Conservation (phyloP, 2,797 vertebrate species). For the Tinamus major region DNA sequence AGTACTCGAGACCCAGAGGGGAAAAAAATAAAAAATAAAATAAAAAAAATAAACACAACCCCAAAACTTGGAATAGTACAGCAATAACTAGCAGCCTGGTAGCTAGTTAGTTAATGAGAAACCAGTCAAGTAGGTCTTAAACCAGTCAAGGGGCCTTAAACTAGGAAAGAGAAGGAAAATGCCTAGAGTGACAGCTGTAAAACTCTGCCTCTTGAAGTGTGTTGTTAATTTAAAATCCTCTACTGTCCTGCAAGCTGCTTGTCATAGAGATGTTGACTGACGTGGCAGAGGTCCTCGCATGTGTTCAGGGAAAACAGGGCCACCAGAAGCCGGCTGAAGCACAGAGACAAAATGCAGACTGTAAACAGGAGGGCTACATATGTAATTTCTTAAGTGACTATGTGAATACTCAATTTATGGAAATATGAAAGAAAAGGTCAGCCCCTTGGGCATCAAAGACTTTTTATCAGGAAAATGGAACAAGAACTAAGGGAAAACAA, state of each 20-base stretch:
- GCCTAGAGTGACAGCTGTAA: background rate
- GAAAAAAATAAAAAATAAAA: no score
- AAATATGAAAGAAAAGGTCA: conserved; percentile 69
- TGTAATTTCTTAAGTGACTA: conserved; percentile 43
- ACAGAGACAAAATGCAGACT: background rate
- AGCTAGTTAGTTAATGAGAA: background rate
- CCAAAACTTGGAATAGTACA: background rate
- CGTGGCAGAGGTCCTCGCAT: background rate
- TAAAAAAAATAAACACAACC: no score
- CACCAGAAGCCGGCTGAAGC: background rate
- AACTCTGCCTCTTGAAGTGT: conserved; percentile 8
- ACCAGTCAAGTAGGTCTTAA: background rate
- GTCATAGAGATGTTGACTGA: background rate
- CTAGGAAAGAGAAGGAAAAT: background rate
- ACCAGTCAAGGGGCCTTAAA: conserved; percentile 4
- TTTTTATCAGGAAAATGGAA: conserved; percentile 74
- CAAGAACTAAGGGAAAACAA: conserved; percentile 72
- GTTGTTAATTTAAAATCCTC: conserved; percentile 37
- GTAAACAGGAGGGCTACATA: background rate
- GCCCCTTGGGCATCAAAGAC: conserved; percentile 67
- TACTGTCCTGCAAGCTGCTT: background rate
- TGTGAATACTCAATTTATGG: conserved; percentile 54
- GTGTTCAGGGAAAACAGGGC: background rate
- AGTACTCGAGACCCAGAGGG: background rate
- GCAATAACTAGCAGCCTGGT: background rate